A percentile compares a stretch with the other conserved stretches of the same genome.
phyloP scores from a whole-genome alignment of 2,113 vertebrate genomes.

The Aramus guarauna region DNA sequence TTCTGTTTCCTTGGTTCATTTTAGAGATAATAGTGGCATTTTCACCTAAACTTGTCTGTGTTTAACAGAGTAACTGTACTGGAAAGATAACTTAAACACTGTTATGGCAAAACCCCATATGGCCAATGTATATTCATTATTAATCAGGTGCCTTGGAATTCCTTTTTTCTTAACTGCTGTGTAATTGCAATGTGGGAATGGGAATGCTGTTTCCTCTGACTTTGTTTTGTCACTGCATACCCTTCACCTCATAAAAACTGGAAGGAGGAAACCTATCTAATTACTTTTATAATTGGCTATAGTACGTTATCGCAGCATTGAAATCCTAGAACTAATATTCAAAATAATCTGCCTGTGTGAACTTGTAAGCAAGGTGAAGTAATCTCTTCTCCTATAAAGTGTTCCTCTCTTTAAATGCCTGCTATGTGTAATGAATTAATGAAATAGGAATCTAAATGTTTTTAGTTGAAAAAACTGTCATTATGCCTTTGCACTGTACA shows the following conservation, averaged over 20 bases:
- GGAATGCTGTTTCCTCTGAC: neutral
- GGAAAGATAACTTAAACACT: neutral
- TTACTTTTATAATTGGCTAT: neutral
- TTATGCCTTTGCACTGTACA: neutral
- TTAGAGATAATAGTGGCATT: neutral
- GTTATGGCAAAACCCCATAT: neutral
- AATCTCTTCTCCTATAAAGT: neutral
- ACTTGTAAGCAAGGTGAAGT: neutral
- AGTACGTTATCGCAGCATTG: accelerated
- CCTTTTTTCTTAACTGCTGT: neutral
- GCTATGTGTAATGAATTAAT: neutral
- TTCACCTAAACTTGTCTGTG: neutral
- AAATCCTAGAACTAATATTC: neutral
- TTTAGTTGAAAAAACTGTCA: neutral
- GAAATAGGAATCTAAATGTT: neutral
- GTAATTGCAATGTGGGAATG: neutral
- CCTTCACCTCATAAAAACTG: neutral
- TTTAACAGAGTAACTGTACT: neutral
- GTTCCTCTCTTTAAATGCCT: neutral
- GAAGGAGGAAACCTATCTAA: neutral
- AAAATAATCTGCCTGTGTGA: neutral
- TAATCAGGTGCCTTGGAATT: neutral
- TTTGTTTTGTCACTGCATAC: neutral
- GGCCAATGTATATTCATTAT: neutral
- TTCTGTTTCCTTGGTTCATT: neutral